Percentiles rank a stretch among this genome's conserved stretches.
These are phyloP conservation scores for Thinocorus orbignyianus DNA, from an alignment of 2,113 vertebrate species.

Conservation along the genomic window DNA sequence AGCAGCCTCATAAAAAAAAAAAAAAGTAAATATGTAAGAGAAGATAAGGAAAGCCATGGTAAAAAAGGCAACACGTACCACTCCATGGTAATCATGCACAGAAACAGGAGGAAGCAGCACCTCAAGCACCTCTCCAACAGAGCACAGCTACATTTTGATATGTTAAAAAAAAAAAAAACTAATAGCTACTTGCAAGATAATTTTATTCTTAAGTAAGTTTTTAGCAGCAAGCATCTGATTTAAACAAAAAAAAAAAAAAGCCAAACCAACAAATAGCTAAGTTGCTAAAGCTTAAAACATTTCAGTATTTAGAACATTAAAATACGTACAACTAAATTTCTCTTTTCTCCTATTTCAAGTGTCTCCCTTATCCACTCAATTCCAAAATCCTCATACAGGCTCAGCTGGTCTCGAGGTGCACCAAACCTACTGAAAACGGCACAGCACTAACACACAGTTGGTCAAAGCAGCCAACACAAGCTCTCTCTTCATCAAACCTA, in stretches of 20 bases:
- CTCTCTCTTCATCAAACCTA: not conserved
- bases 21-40: not conserved
- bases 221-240: not conserved
- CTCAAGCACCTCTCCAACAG: not conserved
- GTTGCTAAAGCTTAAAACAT: not conserved
- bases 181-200: not conserved
- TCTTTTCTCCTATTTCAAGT: not conserved
- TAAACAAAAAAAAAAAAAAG: not conserved
- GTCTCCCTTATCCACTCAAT: not conserved
- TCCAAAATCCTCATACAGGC: not conserved
- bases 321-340: not conserved
- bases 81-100: not conserved
- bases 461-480: not conserved
- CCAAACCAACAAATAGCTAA: not conserved
- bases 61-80: not conserved
- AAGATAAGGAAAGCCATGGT: not conserved
- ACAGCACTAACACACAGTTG: not conserved
- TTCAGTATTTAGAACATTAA: not conserved
- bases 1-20: not conserved
- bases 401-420: not conserved
- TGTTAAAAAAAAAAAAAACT: not conserved
- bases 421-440: not conserved
- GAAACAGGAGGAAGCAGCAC: not conserved
- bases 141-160: not conserved
- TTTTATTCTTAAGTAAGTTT: not conserved